Evolutionary conservation across 1,140 invertebrate species (phyloP).

Genomic region (Agraylea sexmaculata): DNA sequence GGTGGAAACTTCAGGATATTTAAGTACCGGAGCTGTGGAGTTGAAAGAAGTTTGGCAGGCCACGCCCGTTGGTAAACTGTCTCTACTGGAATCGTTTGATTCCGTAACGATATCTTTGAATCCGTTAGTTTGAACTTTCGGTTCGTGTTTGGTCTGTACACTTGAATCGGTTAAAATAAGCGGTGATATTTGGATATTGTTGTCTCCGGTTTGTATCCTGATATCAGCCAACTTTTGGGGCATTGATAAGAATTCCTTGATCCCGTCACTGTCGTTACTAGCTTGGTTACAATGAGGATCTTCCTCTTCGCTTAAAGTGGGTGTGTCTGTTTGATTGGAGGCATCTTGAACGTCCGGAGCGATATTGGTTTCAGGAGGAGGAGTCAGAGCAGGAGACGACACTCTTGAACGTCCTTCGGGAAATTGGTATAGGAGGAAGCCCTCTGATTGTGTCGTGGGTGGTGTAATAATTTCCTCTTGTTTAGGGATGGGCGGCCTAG

Average conservation of each 20-base stretch:
- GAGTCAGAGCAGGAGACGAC: slow-evolving; percentile 43
- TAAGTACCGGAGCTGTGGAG: slow-evolving; percentile 23
- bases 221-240: slow-evolving; percentile 3
- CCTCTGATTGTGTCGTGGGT: slow-evolving; percentile 25
- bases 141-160: slow-evolving; percentile 24
- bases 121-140: slow-evolving; percentile 26
- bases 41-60: slow-evolving; percentile 6
- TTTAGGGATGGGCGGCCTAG: slow-evolving; percentile 49
- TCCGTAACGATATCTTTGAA: slow-evolving; percentile 24
- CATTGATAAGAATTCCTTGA: neutral
- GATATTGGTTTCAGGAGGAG: slow-evolving; percentile 42
- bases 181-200: neutral
- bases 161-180: slow-evolving; percentile 18
- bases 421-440: slow-evolving; percentile 19
- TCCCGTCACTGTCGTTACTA: slow-evolving; percentile 3
- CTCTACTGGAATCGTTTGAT: neutral
- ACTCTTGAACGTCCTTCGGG: slow-evolving; percentile 9
- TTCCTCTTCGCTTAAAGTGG: slow-evolving; percentile 44
- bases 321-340: slow-evolving; percentile 65
- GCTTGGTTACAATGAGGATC: slow-evolving; percentile 29
- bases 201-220: slow-evolving; percentile 7
- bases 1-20: slow-evolving; percentile 24
- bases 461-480: slow-evolving; percentile 52
- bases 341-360: slow-evolving; percentile 57
- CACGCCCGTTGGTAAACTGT: neutral